These are phyloP conservation scores for Borostomias antarcticus DNA, from an alignment of 2,797 vertebrate genomes.

Conservation along the genomic window DNA sequence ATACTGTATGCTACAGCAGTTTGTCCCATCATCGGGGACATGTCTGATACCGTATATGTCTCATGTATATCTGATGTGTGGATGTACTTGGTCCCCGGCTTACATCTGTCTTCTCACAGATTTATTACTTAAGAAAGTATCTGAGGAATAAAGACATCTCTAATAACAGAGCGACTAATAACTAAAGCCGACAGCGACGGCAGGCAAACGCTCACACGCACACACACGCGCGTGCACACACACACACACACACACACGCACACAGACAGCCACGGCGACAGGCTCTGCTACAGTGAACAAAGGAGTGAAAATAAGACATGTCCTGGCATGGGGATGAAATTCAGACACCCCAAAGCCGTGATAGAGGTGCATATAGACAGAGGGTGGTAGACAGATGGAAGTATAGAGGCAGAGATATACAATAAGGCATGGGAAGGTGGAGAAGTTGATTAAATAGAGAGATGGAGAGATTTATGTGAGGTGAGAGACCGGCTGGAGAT, in stretches of 20 bases:
- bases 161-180: constrained; percentile 79
- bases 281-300: constrained; percentile 72
- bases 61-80: constrained; percentile 79
- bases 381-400: constrained; percentile 18
- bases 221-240: constrained; percentile 2
- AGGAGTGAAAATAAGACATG: constrained; percentile 78
- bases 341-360: constrained; percentile 66
- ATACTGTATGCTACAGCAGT: constrained; percentile 61
- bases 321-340: constrained; percentile 78
- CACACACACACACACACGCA: constrained; percentile 49
- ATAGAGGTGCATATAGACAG: constrained; percentile 18
- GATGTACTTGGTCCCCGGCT: constrained; percentile 79
- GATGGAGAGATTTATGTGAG: not conserved
- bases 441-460: too few relatives aligned
- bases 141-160: constrained; percentile 60
- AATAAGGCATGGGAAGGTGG: not conserved
- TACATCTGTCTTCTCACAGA: constrained; percentile 83
- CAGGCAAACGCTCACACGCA: constrained; percentile 58
- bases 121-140: constrained; percentile 80
- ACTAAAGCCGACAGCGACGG: constrained; percentile 79
- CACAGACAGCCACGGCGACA: constrained; percentile 38
- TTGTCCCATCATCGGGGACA: constrained; percentile 69
- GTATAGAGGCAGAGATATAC: not conserved
- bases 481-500: too few relatives aligned
- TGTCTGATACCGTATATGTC: constrained; percentile 77